These are phyloP conservation scores for Cirrhinus mrigala DNA, from an alignment of 2,797 vertebrate genomes.

Conservation along the genomic window DNA sequence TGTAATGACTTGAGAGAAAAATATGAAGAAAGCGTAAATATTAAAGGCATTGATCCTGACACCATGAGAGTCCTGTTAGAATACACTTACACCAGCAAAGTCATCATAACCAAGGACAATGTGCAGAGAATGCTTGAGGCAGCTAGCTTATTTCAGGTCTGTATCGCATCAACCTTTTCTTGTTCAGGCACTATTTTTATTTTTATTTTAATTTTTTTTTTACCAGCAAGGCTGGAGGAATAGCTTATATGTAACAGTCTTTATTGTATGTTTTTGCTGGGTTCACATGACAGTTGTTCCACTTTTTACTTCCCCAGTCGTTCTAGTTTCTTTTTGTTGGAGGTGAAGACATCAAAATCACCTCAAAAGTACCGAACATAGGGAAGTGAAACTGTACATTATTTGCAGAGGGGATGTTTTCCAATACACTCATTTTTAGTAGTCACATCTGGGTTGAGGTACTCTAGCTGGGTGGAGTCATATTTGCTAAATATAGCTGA, in stretches of 20 bases:
- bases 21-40: slow-evolving; percentile 88
- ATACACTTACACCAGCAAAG: slow-evolving; percentile 95
- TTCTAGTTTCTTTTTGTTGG: neutral
- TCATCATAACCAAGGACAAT: slow-evolving; percentile 90
- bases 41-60: slow-evolving; percentile 90
- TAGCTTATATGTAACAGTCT: neutral
- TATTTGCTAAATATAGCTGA: slow-evolving; percentile 19
- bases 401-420: slow-evolving; percentile 39
- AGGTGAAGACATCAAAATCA: neutral
- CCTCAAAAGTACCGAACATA: neutral
- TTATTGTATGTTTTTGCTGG: neutral
- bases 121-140: slow-evolving; percentile 95
- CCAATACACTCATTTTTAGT: slow-evolving; percentile 9
- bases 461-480: neutral
- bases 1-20: slow-evolving; percentile 94
- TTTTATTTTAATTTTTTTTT: no score
- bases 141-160: slow-evolving; percentile 95
- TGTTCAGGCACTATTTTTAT: neutral
- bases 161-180: neutral
- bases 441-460: slow-evolving; percentile 11
- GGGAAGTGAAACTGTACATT: slow-evolving; percentile 56
- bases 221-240: neutral
- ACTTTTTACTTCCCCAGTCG: neutral
- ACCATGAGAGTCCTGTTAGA: slow-evolving; percentile 91
- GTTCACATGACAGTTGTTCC: no score